Percentiles rank a stretch among this genome's conserved stretches.
Conservation (phyloP, 2,888 invertebrate species). For the Heliconius ismenius region DNA sequence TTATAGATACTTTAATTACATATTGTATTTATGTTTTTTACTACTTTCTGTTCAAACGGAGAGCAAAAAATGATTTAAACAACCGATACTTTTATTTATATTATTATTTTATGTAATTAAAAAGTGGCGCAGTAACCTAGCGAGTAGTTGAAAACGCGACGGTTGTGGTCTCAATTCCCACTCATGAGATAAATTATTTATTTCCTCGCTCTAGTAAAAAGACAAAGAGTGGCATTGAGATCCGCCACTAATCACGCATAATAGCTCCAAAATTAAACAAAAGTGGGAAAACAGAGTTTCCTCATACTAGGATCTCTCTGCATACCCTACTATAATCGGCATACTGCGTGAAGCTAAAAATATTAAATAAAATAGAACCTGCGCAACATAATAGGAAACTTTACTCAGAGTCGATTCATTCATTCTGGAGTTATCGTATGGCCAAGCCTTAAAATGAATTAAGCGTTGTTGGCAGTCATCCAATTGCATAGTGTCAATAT, state of each 20-base stretch:
- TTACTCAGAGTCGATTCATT: not conserved
- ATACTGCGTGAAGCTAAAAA: not conserved
- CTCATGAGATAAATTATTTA: not conserved
- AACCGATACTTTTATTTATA: not conserved
- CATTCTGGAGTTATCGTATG: not conserved
- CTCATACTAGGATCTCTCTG: not conserved
- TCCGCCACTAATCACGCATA: not conserved
- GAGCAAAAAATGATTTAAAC: not conserved
- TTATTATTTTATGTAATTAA: not conserved
- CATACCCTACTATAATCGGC: not conserved
- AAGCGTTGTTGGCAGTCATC: conserved; percentile 22
- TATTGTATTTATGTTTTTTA: not conserved
- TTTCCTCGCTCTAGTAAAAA: not conserved
- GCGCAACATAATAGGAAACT: not conserved
- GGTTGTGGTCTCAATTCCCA: not conserved
- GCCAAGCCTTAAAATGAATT: conserved; percentile 23
- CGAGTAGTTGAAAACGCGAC: not conserved
- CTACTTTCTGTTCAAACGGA: not conserved
- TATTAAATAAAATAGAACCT: not conserved
- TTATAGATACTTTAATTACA: conserved; percentile 6
- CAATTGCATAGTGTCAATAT: conserved; percentile 24
- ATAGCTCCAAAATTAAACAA: not conserved
- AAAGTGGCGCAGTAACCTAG: not conserved
- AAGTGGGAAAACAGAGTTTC: not conserved
- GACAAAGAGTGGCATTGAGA: not conserved